Percentiles rank a stretch among this genome's conserved stretches.
phyloP scores from a whole-genome alignment of 2,888 invertebrate genomes.

The Nephrotoma flavescens region DNA sequence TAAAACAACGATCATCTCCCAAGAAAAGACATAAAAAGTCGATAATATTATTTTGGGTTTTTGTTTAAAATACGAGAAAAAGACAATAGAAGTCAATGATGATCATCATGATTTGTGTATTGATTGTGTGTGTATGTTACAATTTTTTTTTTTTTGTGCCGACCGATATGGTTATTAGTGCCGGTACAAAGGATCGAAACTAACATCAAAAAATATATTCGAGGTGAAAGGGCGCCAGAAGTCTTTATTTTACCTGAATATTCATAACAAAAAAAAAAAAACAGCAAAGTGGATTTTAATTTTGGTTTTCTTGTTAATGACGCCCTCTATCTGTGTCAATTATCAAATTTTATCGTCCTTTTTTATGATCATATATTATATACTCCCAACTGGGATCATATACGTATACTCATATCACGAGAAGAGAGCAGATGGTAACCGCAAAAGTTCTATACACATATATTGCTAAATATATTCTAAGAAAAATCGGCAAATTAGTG shows the following conservation, averaged over 20 bases:
- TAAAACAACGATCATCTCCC: not conserved
- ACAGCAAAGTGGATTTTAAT: conserved; percentile 1
- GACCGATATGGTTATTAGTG: conserved; percentile 2
- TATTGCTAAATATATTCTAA: conserved; percentile 1
- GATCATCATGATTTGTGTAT: conserved; percentile 1
- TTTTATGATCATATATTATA: not conserved
- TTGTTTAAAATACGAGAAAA: not conserved
- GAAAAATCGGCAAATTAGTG: not conserved
- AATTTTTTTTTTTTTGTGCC: not conserved
- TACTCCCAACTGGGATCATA: not conserved
- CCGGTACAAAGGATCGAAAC: not conserved
- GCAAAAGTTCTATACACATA: not conserved
- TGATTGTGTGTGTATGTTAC: not conserved
- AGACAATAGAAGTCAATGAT: not conserved
- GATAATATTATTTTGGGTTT: not conserved
- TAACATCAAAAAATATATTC: not conserved
- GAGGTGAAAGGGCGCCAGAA: not conserved
- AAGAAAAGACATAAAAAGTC: not conserved
- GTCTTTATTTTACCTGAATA: conserved; percentile 1
- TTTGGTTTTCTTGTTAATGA: not conserved
- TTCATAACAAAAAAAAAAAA: not conserved
- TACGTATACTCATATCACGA: not conserved
- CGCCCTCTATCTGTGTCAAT: conserved; percentile 4
- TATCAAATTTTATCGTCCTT: not conserved
- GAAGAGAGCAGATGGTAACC: not conserved